Conservation (phyloP, 2,888 invertebrate genomes). For the Schrankia costaestrigalis region DNA sequence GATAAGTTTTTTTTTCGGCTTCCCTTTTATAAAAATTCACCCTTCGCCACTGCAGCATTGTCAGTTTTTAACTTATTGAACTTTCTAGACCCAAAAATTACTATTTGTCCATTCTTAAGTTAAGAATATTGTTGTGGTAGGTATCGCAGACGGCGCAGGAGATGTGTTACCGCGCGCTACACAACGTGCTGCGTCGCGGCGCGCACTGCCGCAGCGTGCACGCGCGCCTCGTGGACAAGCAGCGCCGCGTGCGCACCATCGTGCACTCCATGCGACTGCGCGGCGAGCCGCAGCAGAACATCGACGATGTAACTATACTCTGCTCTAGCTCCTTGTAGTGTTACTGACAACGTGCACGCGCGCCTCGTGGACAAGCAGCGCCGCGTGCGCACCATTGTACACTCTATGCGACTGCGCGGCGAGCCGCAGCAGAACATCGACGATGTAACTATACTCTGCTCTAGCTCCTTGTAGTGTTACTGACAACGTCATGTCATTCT, state of each 20-base stretch:
- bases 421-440: conserved; percentile 89
- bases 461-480: no score
- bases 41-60: no score
- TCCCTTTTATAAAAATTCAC: no score
- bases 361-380: conserved; percentile 93
- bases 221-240: conserved; percentile 91
- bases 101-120: background rate
- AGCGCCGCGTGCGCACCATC: conserved; percentile 91
- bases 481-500: no score
- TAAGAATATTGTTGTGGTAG: conserved; percentile 27
- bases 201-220: conserved; percentile 61
- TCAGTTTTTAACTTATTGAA: no score
- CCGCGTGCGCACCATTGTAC: conserved; percentile 89
- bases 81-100: no score
- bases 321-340: no score
- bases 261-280: conserved; percentile 88
- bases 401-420: conserved; percentile 88
- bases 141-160: conserved; percentile 48
- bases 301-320: conserved; percentile 90
- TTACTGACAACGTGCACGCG: conserved; percentile 84
- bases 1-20: no score
- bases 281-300: conserved; percentile 88
- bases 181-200: conserved; percentile 43
- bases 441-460: no score
- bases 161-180: conserved; percentile 58